Percentiles rank a stretch among this genome's conserved stretches.
Evolutionary conservation across 2,113 vertebrate genomes (phyloP).

Genomic region (Poeciliopsis prolifica): DNA sequence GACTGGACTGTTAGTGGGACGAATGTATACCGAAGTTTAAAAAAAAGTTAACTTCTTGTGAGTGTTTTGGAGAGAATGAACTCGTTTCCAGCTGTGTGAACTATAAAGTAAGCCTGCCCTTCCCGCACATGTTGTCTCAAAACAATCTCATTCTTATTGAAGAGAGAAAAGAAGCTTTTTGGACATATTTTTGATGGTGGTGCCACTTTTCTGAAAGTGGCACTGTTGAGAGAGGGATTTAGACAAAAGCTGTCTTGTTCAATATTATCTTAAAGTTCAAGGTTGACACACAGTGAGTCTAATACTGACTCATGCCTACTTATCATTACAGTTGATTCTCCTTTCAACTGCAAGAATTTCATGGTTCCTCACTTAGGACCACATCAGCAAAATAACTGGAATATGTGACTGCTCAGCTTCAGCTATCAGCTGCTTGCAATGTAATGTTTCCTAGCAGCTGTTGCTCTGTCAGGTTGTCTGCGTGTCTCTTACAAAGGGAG

Average conservation of each 20-base stretch:
- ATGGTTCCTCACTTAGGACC: slow-evolving; percentile 20
- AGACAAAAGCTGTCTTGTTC: neutral
- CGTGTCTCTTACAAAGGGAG: slow-evolving; percentile 49
- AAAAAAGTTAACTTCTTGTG: neutral
- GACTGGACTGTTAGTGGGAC: neutral
- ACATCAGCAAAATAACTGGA: slow-evolving; percentile 53
- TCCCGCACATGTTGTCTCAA: too few relatives aligned
- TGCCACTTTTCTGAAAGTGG: neutral
- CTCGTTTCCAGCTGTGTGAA: too few relatives aligned
- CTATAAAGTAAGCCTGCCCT: too few relatives aligned
- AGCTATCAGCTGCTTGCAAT: slow-evolving; percentile 68
- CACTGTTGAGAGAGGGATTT: neutral
- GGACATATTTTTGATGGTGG: neutral
- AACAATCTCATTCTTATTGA: neutral
- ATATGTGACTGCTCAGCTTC: slow-evolving; percentile 48
- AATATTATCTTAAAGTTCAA: neutral
- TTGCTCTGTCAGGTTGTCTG: slow-evolving; percentile 45
- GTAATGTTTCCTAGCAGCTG: slow-evolving; percentile 72
- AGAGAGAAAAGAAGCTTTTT: neutral
- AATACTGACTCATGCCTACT: neutral
- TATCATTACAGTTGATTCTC: neutral
- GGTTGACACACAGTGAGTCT: neutral
- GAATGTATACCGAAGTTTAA: too few relatives aligned
- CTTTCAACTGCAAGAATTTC: neutral
- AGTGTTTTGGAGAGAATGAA: neutral